These are phyloP conservation scores for Drosophila lowei DNA, from an alignment of 1,140 invertebrate genomes.

Conservation along the genomic window DNA sequence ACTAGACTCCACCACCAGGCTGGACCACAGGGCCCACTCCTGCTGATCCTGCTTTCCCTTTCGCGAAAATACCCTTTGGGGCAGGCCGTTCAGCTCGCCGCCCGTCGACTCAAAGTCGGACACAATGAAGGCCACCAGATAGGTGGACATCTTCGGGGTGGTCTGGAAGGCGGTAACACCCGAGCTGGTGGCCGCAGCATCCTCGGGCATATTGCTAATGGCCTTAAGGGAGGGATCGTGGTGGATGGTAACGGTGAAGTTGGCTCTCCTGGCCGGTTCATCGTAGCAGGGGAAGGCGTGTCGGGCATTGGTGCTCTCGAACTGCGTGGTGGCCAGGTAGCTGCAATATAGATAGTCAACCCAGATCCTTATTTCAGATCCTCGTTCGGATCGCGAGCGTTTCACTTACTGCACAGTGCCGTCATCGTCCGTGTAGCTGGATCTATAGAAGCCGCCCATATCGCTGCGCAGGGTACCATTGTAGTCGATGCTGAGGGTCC, in stretches of 20 bases:
- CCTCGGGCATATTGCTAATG: constrained; percentile 89
- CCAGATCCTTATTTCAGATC: too few species aligned
- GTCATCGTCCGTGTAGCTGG: constrained; percentile 86
- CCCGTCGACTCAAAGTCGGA: constrained; percentile 85
- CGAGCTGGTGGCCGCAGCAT: constrained; percentile 29
- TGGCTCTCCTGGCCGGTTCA: constrained; percentile 92
- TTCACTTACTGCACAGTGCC: constrained; percentile 84
- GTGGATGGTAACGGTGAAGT: constrained; percentile 88
- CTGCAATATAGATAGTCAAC: constrained; percentile 83
- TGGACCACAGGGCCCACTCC: constrained; percentile 56
- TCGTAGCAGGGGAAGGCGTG: constrained; percentile 95
- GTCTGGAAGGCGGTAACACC: constrained; percentile 63
- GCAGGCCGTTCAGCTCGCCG: constrained; percentile 70
- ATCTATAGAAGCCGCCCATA: constrained; percentile 91
- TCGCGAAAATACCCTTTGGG: constrained; percentile 62
- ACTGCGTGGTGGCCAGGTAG: constrained; percentile 90
- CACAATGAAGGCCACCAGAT: constrained; percentile 90
- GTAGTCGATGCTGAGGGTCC: constrained; percentile 84
- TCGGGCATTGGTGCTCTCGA: constrained; percentile 91
- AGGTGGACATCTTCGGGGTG: constrained; percentile 86
- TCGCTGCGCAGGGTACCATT: constrained; percentile 84
- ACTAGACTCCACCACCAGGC: constrained; percentile 55
- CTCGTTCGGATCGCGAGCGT: too few species aligned
- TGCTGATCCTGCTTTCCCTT: constrained; percentile 62
- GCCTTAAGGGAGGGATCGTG: constrained; percentile 85